Evolutionary conservation across 2,113 vertebrate species (phyloP), one percentile per base, ranked within the genome.

Genomic region (Neotoma lepida): DNA sequence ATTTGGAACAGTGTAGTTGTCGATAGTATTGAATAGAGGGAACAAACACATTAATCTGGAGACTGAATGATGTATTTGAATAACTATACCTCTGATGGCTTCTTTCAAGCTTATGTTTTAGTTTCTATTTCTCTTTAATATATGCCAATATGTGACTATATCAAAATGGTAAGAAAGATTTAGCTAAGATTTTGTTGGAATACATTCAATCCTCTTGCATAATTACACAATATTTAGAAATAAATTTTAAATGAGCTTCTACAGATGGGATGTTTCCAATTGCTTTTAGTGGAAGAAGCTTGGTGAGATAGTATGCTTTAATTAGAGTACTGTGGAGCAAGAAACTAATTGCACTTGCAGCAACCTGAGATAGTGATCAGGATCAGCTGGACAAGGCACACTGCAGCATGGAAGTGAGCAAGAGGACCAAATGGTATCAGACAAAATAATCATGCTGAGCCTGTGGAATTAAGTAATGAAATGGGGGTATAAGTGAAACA

Each of bases 131-230:
- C 26, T 93, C 12, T 87, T 46, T 64, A 41, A 33, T 46, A 3
- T 63, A 89, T 56, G 35, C 18, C 88, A 89, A 64, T 58, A 87
- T 39, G 4, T 18, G 9, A 41, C 1, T n/a, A 17, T 76, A 28
- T 89, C 64, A 66, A 88, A 81, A 80, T n/a, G 7, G 18, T 41
- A 63, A 49, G 9, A 39, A 89, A 89, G 1, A 51, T 64, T 71
- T 68, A 95, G 44, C 58, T 63, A n/a, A 10, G 13, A 81, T 61
- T 96, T 93, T 92, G 51, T 88, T 95, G 91, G 73, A 95, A 86
- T 73, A 68, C 82, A 30, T 92, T 64, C 17, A 92, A 81, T 74
- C 22, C 30, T 82, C 26, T 63, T 61, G 8, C 39, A 81, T 46
- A 68, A 90, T 2, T 78, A 63, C 6, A 66, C 54, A 46, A 81